Base-by-base conservation (phyloP, 1,140 invertebrate species). In the Lithobius niger region DNA sequence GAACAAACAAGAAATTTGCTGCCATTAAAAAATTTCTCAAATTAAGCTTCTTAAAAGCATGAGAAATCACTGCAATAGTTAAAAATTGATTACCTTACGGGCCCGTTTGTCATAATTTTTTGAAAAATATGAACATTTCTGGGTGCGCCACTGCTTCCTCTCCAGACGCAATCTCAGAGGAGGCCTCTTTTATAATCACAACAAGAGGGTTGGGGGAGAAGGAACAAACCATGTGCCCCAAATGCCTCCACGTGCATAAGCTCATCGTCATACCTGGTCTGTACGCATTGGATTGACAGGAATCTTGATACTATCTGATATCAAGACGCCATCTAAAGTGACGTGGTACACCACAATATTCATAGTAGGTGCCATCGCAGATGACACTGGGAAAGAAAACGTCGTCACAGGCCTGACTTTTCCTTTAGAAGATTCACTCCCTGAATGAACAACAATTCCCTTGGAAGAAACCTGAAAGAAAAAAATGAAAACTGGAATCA, bases 321-420 rank as follows among this genome's bases (percentile, higher is more conserved):
- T 64, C 2, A 82, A 64, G 58, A 77, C 71, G 27, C 74, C 72
- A 25, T 64, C 62, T 16, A 65, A 21, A 28, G 70, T 64, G 1
- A 78, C 62, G 58, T 71, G 70, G 58, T 77, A 80, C 2, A 78
- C 77, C 2, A 81, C 59, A 2, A 82, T 65, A 19, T 70, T 69
- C 59, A 79, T 78, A 1, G 69, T 74, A 0, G 80, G 80, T 6
- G 77, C 71, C 80, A 82, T 82, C 52, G 74, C 72, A 15, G 68
- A 52, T 13, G 71, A 71, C 1, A 76, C 63, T 0, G 74, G 66
- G 1, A 76, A 57, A 0, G 69, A 63, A 43, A 77, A 66, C 3
- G 73, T 75, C 21, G 67, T 70, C 1, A 68, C 65, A 10, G 65
- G 64, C 3, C 60, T 58, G 13, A 60, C 56, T 26, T 62, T 58